These are phyloP conservation scores for Nomada ferruginata DNA, from an alignment of 2,888 invertebrate genomes.

Conservation along the genomic window DNA sequence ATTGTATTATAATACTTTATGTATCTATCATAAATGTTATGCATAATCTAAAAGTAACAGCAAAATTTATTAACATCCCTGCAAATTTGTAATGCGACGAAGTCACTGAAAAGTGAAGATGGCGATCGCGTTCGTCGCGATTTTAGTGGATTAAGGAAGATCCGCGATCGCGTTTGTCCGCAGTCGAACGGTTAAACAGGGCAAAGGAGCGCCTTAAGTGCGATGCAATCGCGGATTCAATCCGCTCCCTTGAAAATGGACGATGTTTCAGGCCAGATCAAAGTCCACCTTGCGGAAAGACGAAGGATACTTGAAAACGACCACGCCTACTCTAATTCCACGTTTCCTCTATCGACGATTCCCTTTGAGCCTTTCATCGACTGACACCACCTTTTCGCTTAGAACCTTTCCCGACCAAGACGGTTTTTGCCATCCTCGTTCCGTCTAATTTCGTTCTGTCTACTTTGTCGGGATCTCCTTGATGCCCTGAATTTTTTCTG, in stretches of 20 bases:
- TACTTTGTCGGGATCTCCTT: slow-evolving; percentile 18
- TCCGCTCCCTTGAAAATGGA: slow-evolving; percentile 39
- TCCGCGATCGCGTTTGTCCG: too few relatives aligned
- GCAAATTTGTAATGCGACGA: too few relatives aligned
- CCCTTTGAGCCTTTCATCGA: slow-evolving; percentile 60
- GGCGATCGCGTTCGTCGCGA: too few relatives aligned
- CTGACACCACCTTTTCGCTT: slow-evolving; percentile 48
- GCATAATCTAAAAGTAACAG: too few relatives aligned
- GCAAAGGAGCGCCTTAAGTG: slow-evolving; percentile 47
- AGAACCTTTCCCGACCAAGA: slow-evolving; percentile 5
- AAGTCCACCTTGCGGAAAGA: slow-evolving; percentile 49
- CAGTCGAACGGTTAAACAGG: slow-evolving; percentile 24
- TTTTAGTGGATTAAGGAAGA: too few relatives aligned
- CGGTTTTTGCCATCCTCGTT: not conserved
- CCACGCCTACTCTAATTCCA: slow-evolving; percentile 65
- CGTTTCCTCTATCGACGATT: slow-evolving; percentile 55
- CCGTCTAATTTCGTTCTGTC: slow-evolving; percentile 62
- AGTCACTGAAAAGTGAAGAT: too few relatives aligned
- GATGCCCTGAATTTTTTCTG: slow-evolving; percentile 22
- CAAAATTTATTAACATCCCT: too few relatives aligned
- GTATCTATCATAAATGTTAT: too few relatives aligned
- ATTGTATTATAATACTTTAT: too few relatives aligned
- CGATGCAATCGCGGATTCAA: slow-evolving; percentile 53
- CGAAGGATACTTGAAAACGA: slow-evolving; percentile 52
- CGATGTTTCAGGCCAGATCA: slow-evolving; percentile 55